Percentiles rank a stretch among this genome's conserved stretches.
phyloP scores from a whole-genome alignment of 2,797 vertebrate species.

The Cottoperca gobio region DNA sequence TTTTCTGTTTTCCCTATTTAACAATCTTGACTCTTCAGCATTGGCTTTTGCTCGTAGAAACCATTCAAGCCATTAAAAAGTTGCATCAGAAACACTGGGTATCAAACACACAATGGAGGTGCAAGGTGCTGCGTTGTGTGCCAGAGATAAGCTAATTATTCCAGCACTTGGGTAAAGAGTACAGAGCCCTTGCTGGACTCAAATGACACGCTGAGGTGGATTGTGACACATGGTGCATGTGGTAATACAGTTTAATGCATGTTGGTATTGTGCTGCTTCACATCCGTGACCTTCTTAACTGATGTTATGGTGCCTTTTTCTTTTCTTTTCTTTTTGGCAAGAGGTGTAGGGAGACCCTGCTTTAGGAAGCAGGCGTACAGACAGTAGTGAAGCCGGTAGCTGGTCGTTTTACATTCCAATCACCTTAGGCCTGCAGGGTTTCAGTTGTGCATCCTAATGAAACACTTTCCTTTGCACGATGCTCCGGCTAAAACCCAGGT shows the following conservation, averaged over 20 bases:
- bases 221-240: conserved; percentile 24
- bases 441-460: conserved; percentile 66
- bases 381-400: conserved; percentile 41
- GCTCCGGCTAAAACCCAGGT: conserved; percentile 48
- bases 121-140: conserved; percentile 72
- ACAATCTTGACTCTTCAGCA: conserved; percentile 51
- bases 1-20: conserved; percentile 56
- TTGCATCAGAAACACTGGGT: conserved; percentile 64
- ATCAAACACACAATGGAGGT: conserved; percentile 59
- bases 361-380: conserved; percentile 28
- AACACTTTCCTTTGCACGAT: conserved; percentile 37
- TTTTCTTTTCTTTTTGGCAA: background rate
- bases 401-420: conserved; percentile 68
- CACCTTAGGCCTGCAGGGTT: conserved; percentile 56
- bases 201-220: conserved; percentile 18
- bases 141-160: conserved; percentile 74
- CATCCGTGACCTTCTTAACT: conserved; percentile 20
- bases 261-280: conserved; percentile 29
- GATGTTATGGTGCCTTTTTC: conserved; percentile 11
- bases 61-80: conserved; percentile 53
- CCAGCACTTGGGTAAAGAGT: conserved; percentile 51
- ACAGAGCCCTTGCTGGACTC: conserved; percentile 36
- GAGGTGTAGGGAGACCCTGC: conserved; percentile 41
- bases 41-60: conserved; percentile 42
- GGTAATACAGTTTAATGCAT: conserved; percentile 14